A percentile compares a stretch with the other conserved stretches of the same genome.
These are phyloP conservation scores for Cryptomyrus ogoouensis DNA, from an alignment of 2,113 vertebrate species.

Conservation along the genomic window DNA sequence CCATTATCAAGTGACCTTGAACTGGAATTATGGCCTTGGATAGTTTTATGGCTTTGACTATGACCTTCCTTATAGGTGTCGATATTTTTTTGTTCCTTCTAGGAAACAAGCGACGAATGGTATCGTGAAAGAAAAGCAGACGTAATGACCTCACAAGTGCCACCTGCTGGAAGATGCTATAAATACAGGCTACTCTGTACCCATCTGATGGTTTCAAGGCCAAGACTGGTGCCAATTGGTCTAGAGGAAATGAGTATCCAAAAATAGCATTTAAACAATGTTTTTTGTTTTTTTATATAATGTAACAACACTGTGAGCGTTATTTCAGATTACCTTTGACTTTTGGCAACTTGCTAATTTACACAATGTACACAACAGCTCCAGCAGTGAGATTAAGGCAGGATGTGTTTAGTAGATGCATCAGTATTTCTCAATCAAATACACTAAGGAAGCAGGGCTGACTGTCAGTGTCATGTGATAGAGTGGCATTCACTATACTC, in stretches of 20 bases:
- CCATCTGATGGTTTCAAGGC: constrained; percentile 1
- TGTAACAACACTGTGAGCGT: constrained; percentile 59
- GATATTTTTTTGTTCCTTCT: background rate
- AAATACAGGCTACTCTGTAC: constrained; percentile 33
- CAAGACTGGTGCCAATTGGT: constrained; percentile 19
- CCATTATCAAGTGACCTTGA: constrained; percentile 42
- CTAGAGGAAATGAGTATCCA: constrained; percentile 15
- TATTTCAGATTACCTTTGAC: constrained; percentile 47
- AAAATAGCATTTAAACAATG: constrained; percentile 25
- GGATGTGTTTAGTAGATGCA: background rate
- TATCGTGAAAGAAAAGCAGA: constrained; percentile 73
- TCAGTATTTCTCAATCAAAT: background rate
- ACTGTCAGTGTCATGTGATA: background rate
- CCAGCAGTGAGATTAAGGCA: background rate
- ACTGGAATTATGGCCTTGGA: constrained; percentile 37
- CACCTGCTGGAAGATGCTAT: constrained; percentile 47
- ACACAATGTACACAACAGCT: background rate
- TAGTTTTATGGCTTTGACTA: constrained; percentile 29
- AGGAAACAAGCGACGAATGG: constrained; percentile 74
- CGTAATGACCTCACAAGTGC: constrained; percentile 53
- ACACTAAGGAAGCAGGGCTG: background rate
- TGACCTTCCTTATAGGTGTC: background rate
- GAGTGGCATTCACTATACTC: background rate
- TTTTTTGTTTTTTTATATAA: constrained; percentile 25
- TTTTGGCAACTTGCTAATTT: constrained; percentile 34